These are phyloP conservation scores for Hirtodrosophila alboralis DNA, from an alignment of 2,888 invertebrate species.

Conservation along the genomic window DNA sequence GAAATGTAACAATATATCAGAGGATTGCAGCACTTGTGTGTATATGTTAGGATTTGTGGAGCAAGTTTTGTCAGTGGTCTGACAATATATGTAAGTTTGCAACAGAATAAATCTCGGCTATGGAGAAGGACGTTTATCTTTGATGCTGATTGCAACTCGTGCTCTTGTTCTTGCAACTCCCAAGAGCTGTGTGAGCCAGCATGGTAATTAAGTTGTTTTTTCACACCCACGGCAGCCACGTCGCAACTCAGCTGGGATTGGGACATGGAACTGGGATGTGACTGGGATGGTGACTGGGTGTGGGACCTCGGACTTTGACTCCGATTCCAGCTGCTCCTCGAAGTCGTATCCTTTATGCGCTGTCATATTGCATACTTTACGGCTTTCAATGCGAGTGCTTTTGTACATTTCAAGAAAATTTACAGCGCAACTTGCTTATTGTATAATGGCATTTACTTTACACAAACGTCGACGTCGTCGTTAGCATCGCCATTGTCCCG, in stretches of 20 bases:
- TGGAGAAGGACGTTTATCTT: conserved; percentile 46
- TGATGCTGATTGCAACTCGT: conserved; percentile 36
- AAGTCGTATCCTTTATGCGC: conserved; percentile 62
- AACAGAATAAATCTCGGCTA: conserved; percentile 33
- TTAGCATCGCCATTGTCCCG: not conserved
- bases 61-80: conserved; percentile 23
- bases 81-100: not conserved
- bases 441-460: conserved; percentile 74
- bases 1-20: no score
- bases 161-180: conserved; percentile 12
- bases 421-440: conserved; percentile 69
- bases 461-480: conserved; percentile 44
- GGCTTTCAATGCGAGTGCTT: conserved; percentile 72
- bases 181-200: conserved; percentile 25
- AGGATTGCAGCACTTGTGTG: no score
- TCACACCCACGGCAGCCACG: conserved; percentile 28
- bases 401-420: conserved; percentile 72
- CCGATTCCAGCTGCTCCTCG: conserved; percentile 23
- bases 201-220: conserved; percentile 55
- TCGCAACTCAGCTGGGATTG: conserved; percentile 9
- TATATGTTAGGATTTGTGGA: no score
- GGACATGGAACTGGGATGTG: not conserved
- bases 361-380: conserved; percentile 72
- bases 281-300: not conserved
- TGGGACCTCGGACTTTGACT: conserved; percentile 1